These are phyloP conservation scores for Pipra filicauda DNA, from an alignment of 2,113 vertebrate species.

Conservation along the genomic window DNA sequence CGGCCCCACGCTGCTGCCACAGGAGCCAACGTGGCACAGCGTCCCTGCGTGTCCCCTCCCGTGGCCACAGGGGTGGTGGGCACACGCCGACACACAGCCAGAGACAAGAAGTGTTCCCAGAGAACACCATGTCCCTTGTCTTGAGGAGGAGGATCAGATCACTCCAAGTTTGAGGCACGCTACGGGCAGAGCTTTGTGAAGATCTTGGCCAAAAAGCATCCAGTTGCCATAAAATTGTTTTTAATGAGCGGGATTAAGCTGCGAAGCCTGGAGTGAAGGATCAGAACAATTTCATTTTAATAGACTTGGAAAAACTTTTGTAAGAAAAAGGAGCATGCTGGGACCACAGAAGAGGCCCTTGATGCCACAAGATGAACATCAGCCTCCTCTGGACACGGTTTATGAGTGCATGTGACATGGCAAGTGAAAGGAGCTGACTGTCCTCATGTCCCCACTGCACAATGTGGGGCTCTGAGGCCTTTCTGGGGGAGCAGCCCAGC, in stretches of 20 bases:
- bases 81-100: rapidly evolving
- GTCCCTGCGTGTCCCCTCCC: neutral
- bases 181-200: neutral
- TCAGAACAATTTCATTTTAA: neutral
- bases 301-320: neutral
- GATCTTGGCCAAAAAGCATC: neutral
- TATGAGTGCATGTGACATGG: rapidly evolving
- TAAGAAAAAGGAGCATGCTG: rapidly evolving
- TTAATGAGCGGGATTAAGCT: neutral
- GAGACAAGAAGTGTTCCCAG: neutral
- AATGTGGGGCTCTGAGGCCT: rapidly evolving
- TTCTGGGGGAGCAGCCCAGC: neutral
- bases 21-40: neutral
- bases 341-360: neutral
- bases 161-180: neutral
- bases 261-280: neutral
- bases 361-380: neutral
- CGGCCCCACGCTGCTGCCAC: neutral
- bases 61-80: rapidly evolving
- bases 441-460: neutral
- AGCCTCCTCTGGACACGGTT: neutral
- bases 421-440: neutral
- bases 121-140: neutral
- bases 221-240: neutral
- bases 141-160: neutral